Evolutionary conservation across 2,888 invertebrate species (phyloP).

Genomic region (Parnassius smintheus): DNA sequence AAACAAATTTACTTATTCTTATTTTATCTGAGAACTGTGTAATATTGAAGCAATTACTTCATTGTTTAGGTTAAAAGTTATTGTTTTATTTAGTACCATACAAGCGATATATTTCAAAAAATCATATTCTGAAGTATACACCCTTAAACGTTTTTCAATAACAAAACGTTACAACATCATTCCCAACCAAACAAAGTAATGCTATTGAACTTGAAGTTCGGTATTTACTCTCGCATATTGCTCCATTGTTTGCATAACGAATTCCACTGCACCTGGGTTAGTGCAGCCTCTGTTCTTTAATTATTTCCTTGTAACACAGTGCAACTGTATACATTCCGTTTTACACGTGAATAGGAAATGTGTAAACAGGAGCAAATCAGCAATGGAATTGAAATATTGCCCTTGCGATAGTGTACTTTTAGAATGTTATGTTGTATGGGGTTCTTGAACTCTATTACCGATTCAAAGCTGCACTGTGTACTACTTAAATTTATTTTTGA

Average conservation of each 20-base stretch:
- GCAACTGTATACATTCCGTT: constrained; percentile 45
- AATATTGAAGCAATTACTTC: neutral
- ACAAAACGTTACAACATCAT: constrained; percentile 36
- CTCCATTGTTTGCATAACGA: constrained; percentile 57
- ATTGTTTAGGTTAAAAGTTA: constrained; percentile 6
- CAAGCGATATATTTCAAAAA: neutral
- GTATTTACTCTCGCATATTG: constrained; percentile 39
- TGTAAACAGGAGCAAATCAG: constrained; percentile 45
- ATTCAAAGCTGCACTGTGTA: constrained; percentile 28
- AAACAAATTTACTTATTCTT: too few species aligned
- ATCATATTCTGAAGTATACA: constrained; percentile 14
- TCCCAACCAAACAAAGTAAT: constrained; percentile 38
- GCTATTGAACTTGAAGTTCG: constrained; percentile 34
- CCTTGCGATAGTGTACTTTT: constrained; percentile 31
- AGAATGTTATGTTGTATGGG: constrained; percentile 30
- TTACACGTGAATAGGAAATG: constrained; percentile 43
- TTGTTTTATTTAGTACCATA: neutral
- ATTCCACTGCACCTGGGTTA: constrained; percentile 52
- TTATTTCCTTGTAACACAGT: constrained; percentile 38
- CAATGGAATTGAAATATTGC: constrained; percentile 39
- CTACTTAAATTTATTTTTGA: constrained; percentile 17
- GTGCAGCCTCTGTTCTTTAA: constrained; percentile 39
- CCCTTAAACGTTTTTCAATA: constrained; percentile 10
- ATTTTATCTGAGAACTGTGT: too few species aligned
- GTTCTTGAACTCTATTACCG: constrained; percentile 36